Conservation (phyloP, 2,113 vertebrate species). For the Marcusenius ussheri region DNA sequence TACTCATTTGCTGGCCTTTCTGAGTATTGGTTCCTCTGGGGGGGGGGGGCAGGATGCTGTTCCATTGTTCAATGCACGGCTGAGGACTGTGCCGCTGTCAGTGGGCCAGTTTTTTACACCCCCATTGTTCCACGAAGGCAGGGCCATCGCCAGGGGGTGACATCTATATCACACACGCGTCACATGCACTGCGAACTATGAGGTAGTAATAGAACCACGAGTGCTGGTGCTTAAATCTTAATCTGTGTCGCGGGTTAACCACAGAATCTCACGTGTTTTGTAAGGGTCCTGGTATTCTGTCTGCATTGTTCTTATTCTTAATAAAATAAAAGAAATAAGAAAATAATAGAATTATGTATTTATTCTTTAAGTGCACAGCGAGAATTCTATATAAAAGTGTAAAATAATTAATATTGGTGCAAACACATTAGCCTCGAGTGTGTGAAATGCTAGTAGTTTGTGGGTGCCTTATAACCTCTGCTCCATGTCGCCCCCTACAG, state of each 20-base stretch:
- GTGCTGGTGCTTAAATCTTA: neutral
- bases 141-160: neutral
- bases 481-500: constrained; percentile 49
- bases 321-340: neutral
- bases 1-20: neutral
- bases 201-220: neutral
- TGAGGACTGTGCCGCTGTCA: neutral
- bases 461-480: neutral
- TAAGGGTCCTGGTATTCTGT: neutral
- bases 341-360: neutral
- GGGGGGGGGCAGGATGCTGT: neutral
- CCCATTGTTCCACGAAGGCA: neutral
- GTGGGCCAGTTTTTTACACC: neutral
- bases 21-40: neutral
- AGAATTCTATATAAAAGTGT: neutral
- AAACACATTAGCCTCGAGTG: neutral
- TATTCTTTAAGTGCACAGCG: neutral
- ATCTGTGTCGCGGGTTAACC: neutral
- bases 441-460: neutral
- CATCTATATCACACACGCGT: neutral
- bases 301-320: neutral
- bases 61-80: neutral
- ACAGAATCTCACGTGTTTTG: neutral
- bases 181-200: neutral
- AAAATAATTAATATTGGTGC: neutral